Evolutionary conservation across 2,888 invertebrate genomes (phyloP), one percentile per base, ranked within the genome.

Genomic region (Sympetrum striolatum): DNA sequence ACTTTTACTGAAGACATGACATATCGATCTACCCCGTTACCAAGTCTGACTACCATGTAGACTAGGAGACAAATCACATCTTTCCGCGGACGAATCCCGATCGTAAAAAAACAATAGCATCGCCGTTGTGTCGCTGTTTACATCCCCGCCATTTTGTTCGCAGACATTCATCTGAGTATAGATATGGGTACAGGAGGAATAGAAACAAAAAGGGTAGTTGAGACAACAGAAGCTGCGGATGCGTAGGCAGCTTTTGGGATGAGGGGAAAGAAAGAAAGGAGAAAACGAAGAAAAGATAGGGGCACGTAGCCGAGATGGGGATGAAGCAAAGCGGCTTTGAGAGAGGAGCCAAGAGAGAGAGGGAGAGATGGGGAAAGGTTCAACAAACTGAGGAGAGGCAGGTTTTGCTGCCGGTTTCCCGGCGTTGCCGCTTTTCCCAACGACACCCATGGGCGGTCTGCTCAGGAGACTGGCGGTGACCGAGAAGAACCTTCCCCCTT

Each of bases 371-470:
- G n/a, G 80, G 31, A 58, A 86, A 86, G 64, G 86, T 86, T 86
- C 86, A 86, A 86, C 86, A 86, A 86, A 86, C 86, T 86, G 86
- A 37, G 86, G 35, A 48, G 86, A 86, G 86, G 86, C 82, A 82
- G 86, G 86, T 86, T 86, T 60, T 39, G 60, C 86, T 86, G 86
- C 86, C 58, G 82, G 82, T 82, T 86, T 39, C 18, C 37, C 86
- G 86, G n/a, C 60, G 86, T 86, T 86, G 86, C 86, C 86, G 60
- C 58, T 60, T 86, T n/a, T 86, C 86, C 25, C 35, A 60, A 86
- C 86, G 86, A 86, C 86, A 86, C 86, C 86, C 86, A 86, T 86
- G 86, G 86, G 60, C 82, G 82, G 58, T 25, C 35, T 58, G 25
- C 53, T 39, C 81, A 53, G 12, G 3, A 48, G 81, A 82, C 58